These are phyloP conservation scores for Nothura maculosa DNA, from an alignment of 2,797 vertebrate genomes.

Conservation along the genomic window DNA sequence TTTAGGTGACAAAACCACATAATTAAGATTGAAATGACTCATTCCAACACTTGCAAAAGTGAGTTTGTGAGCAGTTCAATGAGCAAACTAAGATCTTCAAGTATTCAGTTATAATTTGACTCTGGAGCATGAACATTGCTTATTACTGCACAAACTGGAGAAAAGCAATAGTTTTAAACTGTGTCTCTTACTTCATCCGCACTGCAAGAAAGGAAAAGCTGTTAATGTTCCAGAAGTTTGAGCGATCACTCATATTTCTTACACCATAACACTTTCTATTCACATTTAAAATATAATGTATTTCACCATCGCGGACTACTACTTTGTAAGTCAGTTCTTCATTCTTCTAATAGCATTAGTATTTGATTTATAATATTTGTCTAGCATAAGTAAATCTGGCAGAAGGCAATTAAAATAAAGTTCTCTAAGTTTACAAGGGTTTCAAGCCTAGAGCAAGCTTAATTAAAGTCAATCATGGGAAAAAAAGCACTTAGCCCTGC, in stretches of 20 bases:
- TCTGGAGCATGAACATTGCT: not conserved
- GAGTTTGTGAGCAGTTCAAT: not conserved
- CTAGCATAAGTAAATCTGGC: constrained; percentile 66
- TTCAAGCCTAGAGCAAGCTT: constrained; percentile 68
- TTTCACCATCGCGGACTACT: not conserved
- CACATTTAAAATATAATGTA: not conserved
- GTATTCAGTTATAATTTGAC: not conserved
- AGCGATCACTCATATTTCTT: not conserved
- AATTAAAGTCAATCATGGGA: constrained; percentile 78
- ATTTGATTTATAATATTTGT: constrained; percentile 71
- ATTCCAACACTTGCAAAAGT: not conserved
- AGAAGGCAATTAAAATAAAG: constrained; percentile 76
- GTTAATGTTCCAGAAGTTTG: not conserved
- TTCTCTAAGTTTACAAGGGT: constrained; percentile 64
- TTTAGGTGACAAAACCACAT: not conserved
- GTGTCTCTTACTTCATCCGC: rapidly evolving
- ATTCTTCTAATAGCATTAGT: not conserved
- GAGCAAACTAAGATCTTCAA: not conserved
- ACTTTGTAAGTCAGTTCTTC: constrained; percentile 14
- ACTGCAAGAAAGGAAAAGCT: not conserved
- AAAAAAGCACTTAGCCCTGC: constrained; percentile 77
- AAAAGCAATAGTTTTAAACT: not conserved
- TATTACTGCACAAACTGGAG: not conserved
- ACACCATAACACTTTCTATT: not conserved
- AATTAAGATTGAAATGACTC: not conserved